phyloP scores from a whole-genome alignment of 1,140 invertebrate species.

The Bombus breviceps region DNA sequence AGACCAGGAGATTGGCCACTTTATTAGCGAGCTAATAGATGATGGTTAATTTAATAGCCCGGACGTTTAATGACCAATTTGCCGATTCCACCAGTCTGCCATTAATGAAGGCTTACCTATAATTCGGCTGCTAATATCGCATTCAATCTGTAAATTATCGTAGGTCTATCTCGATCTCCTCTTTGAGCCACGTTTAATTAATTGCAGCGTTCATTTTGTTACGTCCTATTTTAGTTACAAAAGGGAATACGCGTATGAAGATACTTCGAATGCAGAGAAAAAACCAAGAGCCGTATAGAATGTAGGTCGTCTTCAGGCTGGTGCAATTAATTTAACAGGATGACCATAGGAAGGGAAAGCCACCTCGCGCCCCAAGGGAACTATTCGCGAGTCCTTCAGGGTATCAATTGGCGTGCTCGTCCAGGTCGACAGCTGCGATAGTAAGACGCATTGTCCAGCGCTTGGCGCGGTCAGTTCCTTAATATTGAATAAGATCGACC shows the following conservation, averaged over 20 bases:
- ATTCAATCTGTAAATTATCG: constrained; percentile 49
- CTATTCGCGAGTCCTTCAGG: constrained; percentile 71
- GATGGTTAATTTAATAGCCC: constrained; percentile 75
- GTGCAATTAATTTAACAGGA: constrained; percentile 62
- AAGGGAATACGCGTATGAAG: neutral
- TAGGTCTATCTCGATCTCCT: constrained; percentile 15
- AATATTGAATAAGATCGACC: constrained; percentile 71
- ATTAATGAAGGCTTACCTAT: constrained; percentile 12
- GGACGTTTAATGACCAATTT: constrained; percentile 78
- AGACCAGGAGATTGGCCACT: constrained; percentile 59
- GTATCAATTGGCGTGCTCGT: constrained; percentile 75
- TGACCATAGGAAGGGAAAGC: constrained; percentile 41
- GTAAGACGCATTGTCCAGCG: constrained; percentile 70
- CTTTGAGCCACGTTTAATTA: neutral
- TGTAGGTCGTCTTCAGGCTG: constrained; percentile 29
- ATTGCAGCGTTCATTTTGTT: neutral
- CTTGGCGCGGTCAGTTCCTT: constrained; percentile 59
- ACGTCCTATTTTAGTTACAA: neutral
- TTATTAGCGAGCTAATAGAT: constrained; percentile 74
- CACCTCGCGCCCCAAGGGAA: constrained; percentile 56
- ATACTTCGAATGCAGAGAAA: neutral
- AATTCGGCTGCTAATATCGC: constrained; percentile 37
- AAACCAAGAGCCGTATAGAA: neutral
- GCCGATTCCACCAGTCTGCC: constrained; percentile 61
- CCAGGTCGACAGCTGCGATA: constrained; percentile 70